Percentiles rank a stretch among this genome's conserved stretches.
Evolutionary conservation across 2,113 vertebrate genomes (phyloP).

Genomic region (Pterocles burchelli): DNA sequence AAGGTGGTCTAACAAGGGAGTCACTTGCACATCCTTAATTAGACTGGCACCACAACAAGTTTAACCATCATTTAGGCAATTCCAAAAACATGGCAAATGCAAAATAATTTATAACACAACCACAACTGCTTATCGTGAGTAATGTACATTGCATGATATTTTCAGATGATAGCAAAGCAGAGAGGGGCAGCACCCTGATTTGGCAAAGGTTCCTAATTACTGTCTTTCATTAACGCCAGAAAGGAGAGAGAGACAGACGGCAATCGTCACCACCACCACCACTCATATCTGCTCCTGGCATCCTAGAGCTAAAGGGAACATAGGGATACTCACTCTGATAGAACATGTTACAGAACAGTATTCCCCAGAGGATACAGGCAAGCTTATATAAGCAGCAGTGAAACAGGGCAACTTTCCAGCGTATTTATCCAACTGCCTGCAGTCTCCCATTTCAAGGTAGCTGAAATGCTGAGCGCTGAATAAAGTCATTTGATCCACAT

Average conservation of each 20-base stretch:
- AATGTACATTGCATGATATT: neutral
- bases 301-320: neutral
- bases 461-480: slow-evolving; percentile 15
- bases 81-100: neutral
- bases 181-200: neutral
- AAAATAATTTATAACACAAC: neutral
- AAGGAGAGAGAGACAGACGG: neutral
- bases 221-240: neutral
- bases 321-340: neutral
- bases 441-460: slow-evolving; percentile 55
- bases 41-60: neutral
- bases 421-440: slow-evolving; percentile 4
- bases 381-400: slow-evolving; percentile 34
- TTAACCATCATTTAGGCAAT: neutral
- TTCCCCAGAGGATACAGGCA: slow-evolving; percentile 11
- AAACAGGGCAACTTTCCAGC: slow-evolving; percentile 27
- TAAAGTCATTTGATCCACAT: slow-evolving; percentile 6
- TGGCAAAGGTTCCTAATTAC: neutral
- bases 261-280: neutral
- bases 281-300: neutral
- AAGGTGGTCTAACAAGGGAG: neutral
- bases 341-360: neutral
- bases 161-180: neutral
- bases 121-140: neutral
- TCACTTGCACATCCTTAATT: neutral